Evolutionary conservation across 2,797 vertebrate species (phyloP), one percentile per base, ranked within the genome.

Genomic region (Gallirallus australis): DNA sequence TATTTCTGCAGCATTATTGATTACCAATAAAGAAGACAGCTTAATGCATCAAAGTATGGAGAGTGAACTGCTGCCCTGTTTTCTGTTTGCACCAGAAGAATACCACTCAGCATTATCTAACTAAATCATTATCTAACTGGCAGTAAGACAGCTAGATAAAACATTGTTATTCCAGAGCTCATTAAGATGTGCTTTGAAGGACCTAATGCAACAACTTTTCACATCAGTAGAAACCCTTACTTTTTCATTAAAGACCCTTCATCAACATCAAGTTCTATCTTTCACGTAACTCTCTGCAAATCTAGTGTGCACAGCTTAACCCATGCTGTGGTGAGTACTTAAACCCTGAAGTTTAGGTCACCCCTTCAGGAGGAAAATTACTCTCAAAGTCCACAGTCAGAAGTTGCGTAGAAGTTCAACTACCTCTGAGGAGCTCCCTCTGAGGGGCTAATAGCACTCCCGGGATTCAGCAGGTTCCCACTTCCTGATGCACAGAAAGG

Each of bases 1-100:
- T 80, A 39, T 68, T 72, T 82, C 91, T 95, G 89, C 61, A 31
- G 21, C 56, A 61, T 57, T 95, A 97, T 73, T 89, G 95, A 94
- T 94, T 75, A 42, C 19, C 65, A 68, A 48, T 79, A 81, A 80
- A 53, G 70, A 79, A 5, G 30, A 71, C 31, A 78, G 93, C 68
- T 82, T 64, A 80, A 52, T 64, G 82, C 54, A 80, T 53, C 68
- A 86, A 57, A 80, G 47, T 31, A 39, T 33, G 50, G 40, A 75
- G 50, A 82, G 42, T 27, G 28, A 86, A 91, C 50, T 63, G 82
- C 57, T n/a, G 11, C 33, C 21, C 33, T 52, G 30, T 80, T 56
- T 84, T 81, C 76, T 94, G 27, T 85, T 81, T 93, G 88, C 82
- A 63, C 42, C 79, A 90, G 60, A 83, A 94, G 66, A 79, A 57